Conservation (phyloP, 2,888 invertebrate genomes). For the Carpatolechia fugitivella region DNA sequence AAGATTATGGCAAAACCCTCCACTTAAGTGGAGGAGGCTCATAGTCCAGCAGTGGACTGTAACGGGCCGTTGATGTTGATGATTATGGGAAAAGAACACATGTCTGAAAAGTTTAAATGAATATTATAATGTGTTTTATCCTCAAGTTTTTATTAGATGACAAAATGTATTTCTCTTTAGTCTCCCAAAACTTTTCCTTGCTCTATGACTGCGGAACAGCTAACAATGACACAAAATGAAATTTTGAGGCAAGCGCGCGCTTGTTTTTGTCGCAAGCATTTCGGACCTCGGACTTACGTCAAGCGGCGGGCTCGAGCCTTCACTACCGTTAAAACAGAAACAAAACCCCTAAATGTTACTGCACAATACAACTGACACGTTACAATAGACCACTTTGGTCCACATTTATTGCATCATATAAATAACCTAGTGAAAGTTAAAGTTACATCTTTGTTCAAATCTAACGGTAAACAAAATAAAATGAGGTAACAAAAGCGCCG, state of each 20-base stretch:
- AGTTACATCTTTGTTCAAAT: conserved; percentile 41
- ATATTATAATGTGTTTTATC: no score
- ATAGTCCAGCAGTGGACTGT: no score
- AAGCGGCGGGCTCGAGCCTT: conserved; percentile 33
- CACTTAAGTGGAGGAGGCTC: no score
- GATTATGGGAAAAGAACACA: no score
- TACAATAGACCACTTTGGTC: conserved; percentile 42
- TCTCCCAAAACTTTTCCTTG: neutral
- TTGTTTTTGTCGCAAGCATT: conserved; percentile 53
- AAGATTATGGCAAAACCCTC: no score
- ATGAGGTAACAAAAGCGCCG: conserved; percentile 47
- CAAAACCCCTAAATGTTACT: conserved; percentile 46
- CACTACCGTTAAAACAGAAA: conserved; percentile 72
- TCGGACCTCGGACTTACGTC: conserved; percentile 64
- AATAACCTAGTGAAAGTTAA: conserved; percentile 73
- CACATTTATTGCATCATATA: conserved; percentile 65
- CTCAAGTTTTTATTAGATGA: neutral
- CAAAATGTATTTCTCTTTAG: neutral
- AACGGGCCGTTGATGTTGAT: no score
- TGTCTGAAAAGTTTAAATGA: no score
- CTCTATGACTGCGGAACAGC: conserved; percentile 6
- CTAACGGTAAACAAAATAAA: conserved; percentile 66
- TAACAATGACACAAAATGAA: conserved; percentile 54
- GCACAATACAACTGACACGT: conserved; percentile 5
- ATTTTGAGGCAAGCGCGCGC: conserved; percentile 54